Conservation (phyloP, 2,113 vertebrate species). For the Ranitomeya variabilis region DNA sequence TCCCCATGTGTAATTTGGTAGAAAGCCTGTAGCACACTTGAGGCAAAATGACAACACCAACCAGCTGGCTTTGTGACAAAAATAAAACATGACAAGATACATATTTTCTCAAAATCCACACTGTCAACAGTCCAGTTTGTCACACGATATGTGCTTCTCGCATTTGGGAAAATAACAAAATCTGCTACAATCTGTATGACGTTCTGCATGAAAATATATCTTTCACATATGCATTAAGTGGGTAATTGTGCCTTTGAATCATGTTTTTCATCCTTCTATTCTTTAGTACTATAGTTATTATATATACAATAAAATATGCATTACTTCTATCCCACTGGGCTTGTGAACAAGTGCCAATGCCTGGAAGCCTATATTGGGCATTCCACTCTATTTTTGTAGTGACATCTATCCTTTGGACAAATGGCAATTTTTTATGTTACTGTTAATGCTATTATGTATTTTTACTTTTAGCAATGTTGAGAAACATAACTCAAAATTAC, state of each 20-base stretch:
- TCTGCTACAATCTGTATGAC: neutral
- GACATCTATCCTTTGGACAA: neutral
- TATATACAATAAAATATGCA: neutral
- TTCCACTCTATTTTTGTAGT: neutral
- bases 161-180: neutral
- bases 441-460: neutral
- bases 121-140: slow-evolving; percentile 32
- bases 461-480: neutral
- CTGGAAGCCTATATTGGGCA: neutral
- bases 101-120: slow-evolving; percentile 34
- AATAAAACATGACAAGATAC: slow-evolving; percentile 52
- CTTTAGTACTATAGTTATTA: neutral
- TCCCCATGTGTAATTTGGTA: slow-evolving; percentile 39
- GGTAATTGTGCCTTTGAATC: neutral
- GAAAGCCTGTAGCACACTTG: slow-evolving; percentile 31
- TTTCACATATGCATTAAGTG: neutral
- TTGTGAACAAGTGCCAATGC: neutral
- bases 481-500: too few relatives aligned
- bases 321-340: neutral
- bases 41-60: slow-evolving; percentile 41
- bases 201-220: neutral
- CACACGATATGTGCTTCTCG: slow-evolving; percentile 25
- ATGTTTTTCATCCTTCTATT: neutral
- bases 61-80: slow-evolving; percentile 38
- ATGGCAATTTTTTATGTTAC: neutral